Base-by-base conservation (phyloP, 1,140 invertebrate species). In the Andricus grossulariae region DNA sequence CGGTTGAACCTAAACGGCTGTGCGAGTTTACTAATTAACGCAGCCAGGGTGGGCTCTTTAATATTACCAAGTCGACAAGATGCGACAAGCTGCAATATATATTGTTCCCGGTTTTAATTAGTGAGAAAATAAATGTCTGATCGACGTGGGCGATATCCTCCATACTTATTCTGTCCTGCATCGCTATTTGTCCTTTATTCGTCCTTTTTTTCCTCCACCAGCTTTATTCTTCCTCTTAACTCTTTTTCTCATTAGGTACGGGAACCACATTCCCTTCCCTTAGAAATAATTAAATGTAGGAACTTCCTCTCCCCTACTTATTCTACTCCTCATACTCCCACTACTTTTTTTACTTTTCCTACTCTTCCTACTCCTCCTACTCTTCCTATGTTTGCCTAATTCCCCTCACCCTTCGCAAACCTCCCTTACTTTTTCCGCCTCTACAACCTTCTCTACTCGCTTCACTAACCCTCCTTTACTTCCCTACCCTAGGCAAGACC, bases 11-110 rank as follows among this genome's bases (percentile, higher is more conserved):
- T 72, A 80, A 75, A 54, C 75, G 86, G 83, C 83, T 82, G 78
- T 75, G 75, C 83, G 83, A 88, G 84, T 88, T 89, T 83, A 84
- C 85, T 88, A 88, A 89, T 89, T 89, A 89, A 87, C 86, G 82
- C 81, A 82, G 82, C 72, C 79, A 79, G 75, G 85, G 78, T 85
- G 83, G 84, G 82, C 82, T 80, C 80, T 88, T 78, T 80, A 66
- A 78, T 79, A 39, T 74, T 39, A 50, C 54, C 50, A 71, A 76
- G 74, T 60, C 55, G 73, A 70, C 32, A 83, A 83, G 78, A 79
- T 82, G 82, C 78, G 79, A 78, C 19, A 52, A 78, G 55, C 74
- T 75, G 49, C 13, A 82, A 81, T 66, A 85, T 84, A 86, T 86
- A 86, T 86, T 66, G 84, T 79, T 84, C 80, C 79, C 80, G 66